Evolutionary conservation across 2,888 invertebrate species (phyloP), one percentile per base, ranked within the genome.

Genomic region (Petrolisthes manimaculis): DNA sequence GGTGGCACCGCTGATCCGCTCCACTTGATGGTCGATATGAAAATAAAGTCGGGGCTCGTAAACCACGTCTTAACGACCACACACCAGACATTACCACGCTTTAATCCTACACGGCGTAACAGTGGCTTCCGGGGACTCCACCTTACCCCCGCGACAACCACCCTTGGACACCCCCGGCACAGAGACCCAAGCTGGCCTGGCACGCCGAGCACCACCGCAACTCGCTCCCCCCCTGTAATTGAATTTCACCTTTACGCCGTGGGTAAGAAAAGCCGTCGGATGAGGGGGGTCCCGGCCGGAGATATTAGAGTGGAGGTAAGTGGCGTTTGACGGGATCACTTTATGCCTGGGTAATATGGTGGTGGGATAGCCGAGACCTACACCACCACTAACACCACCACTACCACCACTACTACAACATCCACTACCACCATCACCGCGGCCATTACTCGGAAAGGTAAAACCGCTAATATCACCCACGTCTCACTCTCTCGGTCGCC

Each of bases 1-100:
- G n/a, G n/a, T 77, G 86, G 86, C 86, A 86, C 86, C 83, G 83
- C 86, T 86, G 86, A 86, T 86, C 86, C 86, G 86, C 86, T 86
- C 86, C 86, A 86, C 86, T 86, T 86, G 86, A 86, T 86, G 86
- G 86, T 86, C 86, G 86, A 86, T 86, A 86, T 86, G 86, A 86
- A 86, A 86, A 86, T 86, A 86, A 86, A 86, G 86, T 86, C 86
- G 86, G 86, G 86, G 83, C 86, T 86, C 86, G 82, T 86, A 86
- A 86, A 86, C 82, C 86, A 86, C 86, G 83, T 86, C 86, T 86
- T 86, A 86, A 86, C 86, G 86, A 86, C 86, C 86, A 86, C 86
- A 83, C 86, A 86, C 86, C 86, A 86, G 86, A 86, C 86, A 86
- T 86, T 86, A 86, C 86, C 86, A 86, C 86, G 86, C 86, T 86